Conservation (phyloP, 2,113 vertebrate species). For the Sinosuthora webbiana region DNA sequence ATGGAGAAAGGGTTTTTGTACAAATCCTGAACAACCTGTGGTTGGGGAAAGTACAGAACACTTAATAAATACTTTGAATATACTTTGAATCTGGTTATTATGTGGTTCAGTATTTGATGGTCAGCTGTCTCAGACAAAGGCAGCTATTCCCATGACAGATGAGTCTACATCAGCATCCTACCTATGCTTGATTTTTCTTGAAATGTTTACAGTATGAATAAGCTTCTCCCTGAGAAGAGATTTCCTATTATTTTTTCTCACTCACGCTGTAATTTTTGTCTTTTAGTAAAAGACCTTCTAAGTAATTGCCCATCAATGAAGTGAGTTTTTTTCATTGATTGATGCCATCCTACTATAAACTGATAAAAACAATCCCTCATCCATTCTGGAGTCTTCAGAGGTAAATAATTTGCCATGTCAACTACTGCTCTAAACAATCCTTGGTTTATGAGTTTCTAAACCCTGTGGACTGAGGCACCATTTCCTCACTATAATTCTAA, state of each 20-base stretch:
- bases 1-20: background rate
- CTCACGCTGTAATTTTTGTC: background rate
- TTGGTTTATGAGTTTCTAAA: background rate
- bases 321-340: background rate
- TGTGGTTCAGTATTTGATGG: background rate
- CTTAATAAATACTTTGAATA: background rate
- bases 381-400: background rate
- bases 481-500: slow-evolving; percentile 1
- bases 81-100: background rate
- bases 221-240: background rate
- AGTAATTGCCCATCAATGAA: background rate
- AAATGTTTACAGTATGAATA: background rate
- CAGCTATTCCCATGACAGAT: background rate
- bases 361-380: background rate
- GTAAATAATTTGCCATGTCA: background rate
- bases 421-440: background rate
- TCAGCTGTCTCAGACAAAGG: background rate
- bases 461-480: background rate
- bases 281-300: background rate
- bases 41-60: background rate
- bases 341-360: background rate
- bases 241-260: background rate
- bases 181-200: background rate
- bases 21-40: background rate
- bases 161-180: background rate